These are phyloP conservation scores for Hoplostethus mediterraneus DNA, from an alignment of 2,797 vertebrate genomes.

Conservation along the genomic window DNA sequence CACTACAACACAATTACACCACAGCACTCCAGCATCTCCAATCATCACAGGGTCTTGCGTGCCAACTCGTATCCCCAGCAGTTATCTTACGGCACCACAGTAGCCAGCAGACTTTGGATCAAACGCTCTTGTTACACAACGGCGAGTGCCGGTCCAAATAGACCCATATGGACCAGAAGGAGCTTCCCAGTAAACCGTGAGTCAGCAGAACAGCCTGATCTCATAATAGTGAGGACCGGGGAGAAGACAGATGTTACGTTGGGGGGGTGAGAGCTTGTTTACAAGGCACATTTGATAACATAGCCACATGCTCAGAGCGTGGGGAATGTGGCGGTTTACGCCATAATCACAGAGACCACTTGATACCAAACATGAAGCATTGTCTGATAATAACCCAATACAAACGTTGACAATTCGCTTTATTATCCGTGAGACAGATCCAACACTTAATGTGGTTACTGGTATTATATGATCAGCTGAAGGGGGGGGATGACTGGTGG, in stretches of 20 bases:
- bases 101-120: slow-evolving; percentile 59
- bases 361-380: neutral
- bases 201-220: slow-evolving; percentile 65
- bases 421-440: too few relatives aligned
- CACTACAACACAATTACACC: neutral
- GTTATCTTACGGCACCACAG: slow-evolving; percentile 61
- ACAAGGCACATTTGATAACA: neutral
- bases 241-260: slow-evolving; percentile 7
- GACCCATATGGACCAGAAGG: slow-evolving; percentile 48
- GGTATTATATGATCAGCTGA: too few relatives aligned
- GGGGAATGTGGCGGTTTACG: neutral
- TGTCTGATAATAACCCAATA: too few relatives aligned
- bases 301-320: neutral
- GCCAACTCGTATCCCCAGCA: slow-evolving; percentile 24
- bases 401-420: too few relatives aligned
- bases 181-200: slow-evolving; percentile 57
- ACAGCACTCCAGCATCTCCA: neutral
- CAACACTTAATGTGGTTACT: too few relatives aligned
- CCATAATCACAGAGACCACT: neutral
- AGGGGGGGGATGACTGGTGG: neutral
- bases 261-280: slow-evolving; percentile 7
- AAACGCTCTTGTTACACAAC: slow-evolving; percentile 70
- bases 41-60: slow-evolving; percentile 14
- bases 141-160: slow-evolving; percentile 46
- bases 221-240: slow-evolving; percentile 47